Evolutionary conservation across 2,888 invertebrate species (phyloP), one percentile per base, ranked within the genome.

Genomic region (Lacanobia wlatinum): DNA sequence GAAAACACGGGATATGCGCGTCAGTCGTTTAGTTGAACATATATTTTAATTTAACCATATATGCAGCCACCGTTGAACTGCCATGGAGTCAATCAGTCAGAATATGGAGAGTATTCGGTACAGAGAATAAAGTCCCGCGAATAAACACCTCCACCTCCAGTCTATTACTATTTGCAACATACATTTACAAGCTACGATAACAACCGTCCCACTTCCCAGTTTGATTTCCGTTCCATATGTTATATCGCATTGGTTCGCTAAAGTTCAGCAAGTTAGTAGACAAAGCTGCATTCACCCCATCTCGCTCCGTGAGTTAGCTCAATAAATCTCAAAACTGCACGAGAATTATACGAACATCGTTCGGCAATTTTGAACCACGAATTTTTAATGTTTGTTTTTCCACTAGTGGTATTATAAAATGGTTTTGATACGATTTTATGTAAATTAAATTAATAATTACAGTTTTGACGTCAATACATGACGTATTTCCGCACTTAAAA

Each of bases 221-320:
- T 80, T 66, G 63, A 68, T 74, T 73, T 84, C 79, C 82, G 58
- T 58, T 65, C 60, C 73, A 70, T 12, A 70, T 76, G 68, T 68
- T 73, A 60, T 77, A 73, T 68, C 68, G 52, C 76, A 62, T 64
- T 69, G 46, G 61, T 73, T 73, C 56, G 70, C 52, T 68, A 58
- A 70, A 75, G 62, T 73, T 78, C 61, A 70, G 53, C 50, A 65
- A 71, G 67, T 65, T 60, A 40, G 53, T 58, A 66, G 56, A 73
- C 66, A 73, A 67, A 58, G 69, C 48, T 55, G 43, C 61, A 48
- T 55, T 62, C 73, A 60, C 40, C 59, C 18, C 58, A 55, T 73
- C 65, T 69, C 61, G 48, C 58, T 50, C 10, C 58, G 68, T 50
- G 58, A 67, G 56, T 53, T 56, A 69, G 16, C 62, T 66, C 59